A percentile compares a stretch with the other conserved stretches of the same genome.
Conservation (phyloP, 2,113 vertebrate genomes). For the Eubucco bourcierii region DNA sequence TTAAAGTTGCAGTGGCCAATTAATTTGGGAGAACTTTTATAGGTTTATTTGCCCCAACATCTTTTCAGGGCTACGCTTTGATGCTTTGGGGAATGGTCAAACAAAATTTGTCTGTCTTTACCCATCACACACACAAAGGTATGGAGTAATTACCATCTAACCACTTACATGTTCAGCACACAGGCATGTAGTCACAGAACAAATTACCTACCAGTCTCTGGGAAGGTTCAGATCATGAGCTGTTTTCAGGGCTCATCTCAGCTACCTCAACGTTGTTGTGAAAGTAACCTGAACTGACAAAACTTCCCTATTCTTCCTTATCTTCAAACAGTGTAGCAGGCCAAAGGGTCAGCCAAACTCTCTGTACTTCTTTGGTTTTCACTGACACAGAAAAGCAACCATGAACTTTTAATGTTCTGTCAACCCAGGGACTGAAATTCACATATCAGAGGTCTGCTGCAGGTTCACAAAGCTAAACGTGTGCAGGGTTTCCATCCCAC, state of each 20-base stretch:
- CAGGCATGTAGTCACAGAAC: not conserved
- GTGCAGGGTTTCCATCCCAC: not conserved
- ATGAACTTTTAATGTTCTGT: not conserved
- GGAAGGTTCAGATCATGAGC: not conserved
- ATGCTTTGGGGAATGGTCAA: constrained; percentile 2
- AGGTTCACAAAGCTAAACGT: fast-evolving
- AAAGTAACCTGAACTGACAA: constrained; percentile 33
- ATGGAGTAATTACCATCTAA: not conserved
- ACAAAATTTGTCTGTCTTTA: not conserved
- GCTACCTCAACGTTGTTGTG: not conserved
- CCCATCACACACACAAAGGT: not conserved
- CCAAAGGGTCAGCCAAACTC: not conserved
- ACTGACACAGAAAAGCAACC: too few relatives aligned
- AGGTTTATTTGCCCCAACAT: not conserved
- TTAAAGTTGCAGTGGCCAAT: not conserved
- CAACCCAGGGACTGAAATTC: not conserved
- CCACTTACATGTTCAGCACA: not conserved
- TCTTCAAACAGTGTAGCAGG: not conserved
- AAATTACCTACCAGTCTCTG: not conserved
- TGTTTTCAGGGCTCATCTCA: not conserved
- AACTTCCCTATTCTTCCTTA: not conserved
- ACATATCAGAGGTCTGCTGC: not conserved
- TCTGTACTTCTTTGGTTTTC: not conserved
- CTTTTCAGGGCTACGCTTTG: not conserved
- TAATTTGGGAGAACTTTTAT: not conserved